Evolutionary conservation across 1,140 invertebrate genomes (phyloP), one percentile per base, ranked within the genome.

Genomic region (Drosophila burlai): DNA sequence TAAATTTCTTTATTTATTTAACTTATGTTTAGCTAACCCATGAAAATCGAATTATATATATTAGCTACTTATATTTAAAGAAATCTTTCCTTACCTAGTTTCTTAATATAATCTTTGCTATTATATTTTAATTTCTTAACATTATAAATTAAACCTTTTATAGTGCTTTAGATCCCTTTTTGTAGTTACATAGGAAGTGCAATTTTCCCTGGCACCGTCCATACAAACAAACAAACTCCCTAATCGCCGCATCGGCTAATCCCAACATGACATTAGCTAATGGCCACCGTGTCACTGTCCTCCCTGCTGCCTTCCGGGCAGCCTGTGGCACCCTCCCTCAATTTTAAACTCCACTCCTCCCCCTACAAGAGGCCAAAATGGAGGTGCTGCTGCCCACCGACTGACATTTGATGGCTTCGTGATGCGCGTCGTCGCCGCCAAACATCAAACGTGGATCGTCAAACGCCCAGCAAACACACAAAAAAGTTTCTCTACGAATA

Each of bases 331-430:
- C 65, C 49, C 49, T 65, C 69, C 73, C 45, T 61, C 82, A 16
- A 21, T 46, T 59, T 63, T 50, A 74, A 7, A 1, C 1, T 11
- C 4, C 34, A 4, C 11, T 64, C 76, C 47, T 73, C 55, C 68
- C 63, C 58, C 74, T 69, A 73, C 77, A 78, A 81, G 76, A 63
- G 63, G 62, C 57, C 24, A 38, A 46, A 31, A 76, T 76, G 59
- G 61, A 34, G 69, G 34, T 60, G 61, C 62, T 47, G 61, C 62
- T 73, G 71, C 63, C 64, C 63, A 47, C 75, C 83, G 84, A 77
- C 84, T 84, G 84, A 89, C 84, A 90, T 89, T 90, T 89, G 84
- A 89, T 89, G 81, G 78, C 73, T 84, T 89, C 83, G 81, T 89
- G 83, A 89, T 84, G 84, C 81, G 68, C 69, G 62, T 81, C 66